Evolutionary conservation across 2,888 invertebrate species (phyloP).

Genomic region (Aleiodes alternator): DNA sequence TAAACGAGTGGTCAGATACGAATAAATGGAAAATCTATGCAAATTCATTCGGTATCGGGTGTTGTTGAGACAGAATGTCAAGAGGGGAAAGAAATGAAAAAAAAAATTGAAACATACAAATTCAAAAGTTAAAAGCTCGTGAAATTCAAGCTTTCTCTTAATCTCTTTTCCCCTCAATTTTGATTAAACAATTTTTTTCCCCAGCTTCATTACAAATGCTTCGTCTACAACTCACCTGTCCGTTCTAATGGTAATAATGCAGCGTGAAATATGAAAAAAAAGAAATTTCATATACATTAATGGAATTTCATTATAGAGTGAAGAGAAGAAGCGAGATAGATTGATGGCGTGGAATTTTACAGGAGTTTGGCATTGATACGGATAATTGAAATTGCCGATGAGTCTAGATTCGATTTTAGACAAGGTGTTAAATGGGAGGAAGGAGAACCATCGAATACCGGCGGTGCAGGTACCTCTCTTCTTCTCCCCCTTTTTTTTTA

Average conservation of each 20-base stretch:
- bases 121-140: conserved; percentile 21
- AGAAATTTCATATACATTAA: conserved; percentile 37
- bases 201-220: neutral
- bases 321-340: conserved; percentile 10
- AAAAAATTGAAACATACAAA: neutral
- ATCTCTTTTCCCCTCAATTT: neutral
- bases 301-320: conserved; percentile 33
- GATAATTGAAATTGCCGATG: conserved; percentile 64
- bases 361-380: conserved; percentile 47
- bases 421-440: conserved; percentile 52
- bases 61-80: conserved; percentile 5
- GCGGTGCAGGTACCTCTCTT: conserved; percentile 28
- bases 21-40: conserved; percentile 65
- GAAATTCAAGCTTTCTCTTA: conserved; percentile 8
- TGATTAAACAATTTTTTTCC: conserved; percentile 1
- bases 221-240: conserved; percentile 62
- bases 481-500: conserved; percentile 30
- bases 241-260: conserved; percentile 57
- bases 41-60: conserved; percentile 58
- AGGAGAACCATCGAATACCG: conserved; percentile 28
- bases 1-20: conserved; percentile 60
- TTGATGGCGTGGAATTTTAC: conserved; percentile 19
- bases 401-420: conserved; percentile 66
- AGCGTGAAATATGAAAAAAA: conserved; percentile 59
- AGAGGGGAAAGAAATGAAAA: neutral